Evolutionary conservation across 2,797 vertebrate species (phyloP).

Genomic region (Novumbra hubbsi): DNA sequence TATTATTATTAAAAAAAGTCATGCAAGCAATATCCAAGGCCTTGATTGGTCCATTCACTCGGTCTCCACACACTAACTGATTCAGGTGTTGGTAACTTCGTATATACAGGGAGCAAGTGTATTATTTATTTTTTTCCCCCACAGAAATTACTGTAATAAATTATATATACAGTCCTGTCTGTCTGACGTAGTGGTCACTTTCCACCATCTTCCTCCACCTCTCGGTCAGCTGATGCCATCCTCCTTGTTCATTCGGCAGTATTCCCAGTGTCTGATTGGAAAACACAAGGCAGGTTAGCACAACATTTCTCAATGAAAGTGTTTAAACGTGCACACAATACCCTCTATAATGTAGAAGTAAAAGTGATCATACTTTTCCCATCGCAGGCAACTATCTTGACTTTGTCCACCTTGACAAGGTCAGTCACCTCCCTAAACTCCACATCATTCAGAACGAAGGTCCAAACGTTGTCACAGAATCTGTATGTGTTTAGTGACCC

Average conservation of each 20-base stretch:
- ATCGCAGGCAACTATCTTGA: constrained; percentile 98
- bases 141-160: constrained; percentile 75
- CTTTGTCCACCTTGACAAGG: constrained; percentile 97
- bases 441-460: constrained; percentile 96
- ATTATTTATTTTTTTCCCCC: constrained; percentile 26
- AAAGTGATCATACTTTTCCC: constrained; percentile 90
- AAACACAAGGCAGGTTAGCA: not conserved
- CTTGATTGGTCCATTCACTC: constrained; percentile 34
- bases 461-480: constrained; percentile 99
- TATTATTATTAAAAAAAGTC: constrained; percentile 38
- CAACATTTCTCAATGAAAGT: not conserved
- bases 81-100: constrained; percentile 18
- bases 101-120: not conserved
- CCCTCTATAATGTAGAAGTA: not conserved
- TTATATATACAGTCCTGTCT: constrained; percentile 83
- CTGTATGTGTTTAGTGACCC: constrained; percentile 97
- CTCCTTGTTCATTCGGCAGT: constrained; percentile 75
- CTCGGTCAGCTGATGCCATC: constrained; percentile 43
- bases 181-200: constrained; percentile 4
- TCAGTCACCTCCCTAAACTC: constrained; percentile 98
- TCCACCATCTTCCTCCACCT: constrained; percentile 25
- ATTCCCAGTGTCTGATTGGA: constrained; percentile 81
- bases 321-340: not conserved
- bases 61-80: constrained; percentile 21
- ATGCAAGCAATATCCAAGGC: constrained; percentile 40